Conservation (phyloP, 1,140 invertebrate genomes). For the Ceratina calcarata region DNA sequence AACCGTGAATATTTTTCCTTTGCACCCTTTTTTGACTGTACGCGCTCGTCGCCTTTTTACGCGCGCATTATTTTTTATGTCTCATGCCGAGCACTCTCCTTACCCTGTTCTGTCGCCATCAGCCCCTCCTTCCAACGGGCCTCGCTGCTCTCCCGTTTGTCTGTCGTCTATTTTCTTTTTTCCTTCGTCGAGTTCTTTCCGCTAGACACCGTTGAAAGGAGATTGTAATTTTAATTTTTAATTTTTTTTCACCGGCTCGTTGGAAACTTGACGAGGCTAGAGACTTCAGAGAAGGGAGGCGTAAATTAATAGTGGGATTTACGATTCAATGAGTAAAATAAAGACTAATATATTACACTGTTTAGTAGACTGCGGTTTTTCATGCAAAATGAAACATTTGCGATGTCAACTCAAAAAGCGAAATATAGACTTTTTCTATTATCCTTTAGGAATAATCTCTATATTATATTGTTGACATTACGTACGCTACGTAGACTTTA, state of each 20-base stretch:
- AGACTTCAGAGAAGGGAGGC: neutral
- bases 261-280: neutral
- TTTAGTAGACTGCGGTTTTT: too few relatives aligned
- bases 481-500: too few relatives aligned
- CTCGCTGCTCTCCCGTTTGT: too few relatives aligned
- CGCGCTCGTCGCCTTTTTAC: slow-evolving; percentile 58
- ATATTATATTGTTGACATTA: too few relatives aligned
- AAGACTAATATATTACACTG: too few relatives aligned
- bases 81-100: slow-evolving; percentile 61
- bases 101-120: slow-evolving; percentile 45
- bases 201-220: slow-evolving; percentile 50
- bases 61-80: slow-evolving; percentile 62
- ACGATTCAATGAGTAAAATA: slow-evolving; percentile 37
- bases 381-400: too few relatives aligned
- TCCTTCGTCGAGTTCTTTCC: slow-evolving; percentile 1
- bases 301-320: slow-evolving; percentile 63
- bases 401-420: too few relatives aligned
- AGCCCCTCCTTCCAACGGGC: neutral
- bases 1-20: slow-evolving; percentile 54
- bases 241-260: slow-evolving; percentile 51
- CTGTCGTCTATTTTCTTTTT: neutral
- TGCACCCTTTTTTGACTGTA: slow-evolving; percentile 52
- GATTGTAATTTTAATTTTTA: slow-evolving; percentile 71
- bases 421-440: too few relatives aligned
- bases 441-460: too few relatives aligned